A percentile compares a stretch with the other conserved stretches of the same genome.
phyloP scores from a whole-genome alignment of 2,888 invertebrate genomes.

The Allophyes oxyacanthae region DNA sequence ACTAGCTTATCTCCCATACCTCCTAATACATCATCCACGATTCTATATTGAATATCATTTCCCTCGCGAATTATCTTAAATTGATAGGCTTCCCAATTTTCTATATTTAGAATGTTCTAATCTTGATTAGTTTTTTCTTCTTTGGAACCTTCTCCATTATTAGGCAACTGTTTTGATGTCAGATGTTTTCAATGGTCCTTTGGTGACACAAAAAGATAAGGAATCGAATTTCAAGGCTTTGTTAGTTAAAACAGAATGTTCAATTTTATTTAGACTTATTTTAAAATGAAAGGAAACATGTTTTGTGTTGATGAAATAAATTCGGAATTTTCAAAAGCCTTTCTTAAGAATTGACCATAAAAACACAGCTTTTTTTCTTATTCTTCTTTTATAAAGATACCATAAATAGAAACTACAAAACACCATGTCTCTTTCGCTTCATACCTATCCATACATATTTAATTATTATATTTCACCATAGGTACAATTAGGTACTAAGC shows the following conservation, averaged over 20 bases:
- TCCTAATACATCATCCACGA: constrained; percentile 26
- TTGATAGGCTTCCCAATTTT: constrained; percentile 21
- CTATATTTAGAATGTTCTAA: constrained; percentile 16
- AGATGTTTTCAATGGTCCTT: constrained; percentile 20
- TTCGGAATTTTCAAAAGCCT: no score
- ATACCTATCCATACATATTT: no score
- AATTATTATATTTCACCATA: not conserved
- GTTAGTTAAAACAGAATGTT: constrained; percentile 22
- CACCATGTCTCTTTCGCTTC: no score
- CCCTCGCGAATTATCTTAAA: constrained; percentile 20
- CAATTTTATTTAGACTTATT: constrained; percentile 17
- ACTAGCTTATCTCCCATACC: constrained; percentile 7
- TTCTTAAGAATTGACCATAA: no score
- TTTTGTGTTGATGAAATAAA: not conserved
- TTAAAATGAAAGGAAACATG: constrained; percentile 1
- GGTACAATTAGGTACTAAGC: constrained; percentile 2
- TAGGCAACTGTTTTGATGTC: no score
- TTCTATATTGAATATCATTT: constrained; percentile 33
- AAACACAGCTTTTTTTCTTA: no score
- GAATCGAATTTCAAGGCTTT: constrained; percentile 33
- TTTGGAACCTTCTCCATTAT: constrained; percentile 7
- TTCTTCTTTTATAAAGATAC: no score
- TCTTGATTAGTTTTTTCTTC: constrained; percentile 29
- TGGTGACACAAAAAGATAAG: constrained; percentile 35
- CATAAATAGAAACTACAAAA: no score